Base-by-base conservation (phyloP, 92 coral and sea anemone genomes). In the Chrysogorgia sp. region DNA sequence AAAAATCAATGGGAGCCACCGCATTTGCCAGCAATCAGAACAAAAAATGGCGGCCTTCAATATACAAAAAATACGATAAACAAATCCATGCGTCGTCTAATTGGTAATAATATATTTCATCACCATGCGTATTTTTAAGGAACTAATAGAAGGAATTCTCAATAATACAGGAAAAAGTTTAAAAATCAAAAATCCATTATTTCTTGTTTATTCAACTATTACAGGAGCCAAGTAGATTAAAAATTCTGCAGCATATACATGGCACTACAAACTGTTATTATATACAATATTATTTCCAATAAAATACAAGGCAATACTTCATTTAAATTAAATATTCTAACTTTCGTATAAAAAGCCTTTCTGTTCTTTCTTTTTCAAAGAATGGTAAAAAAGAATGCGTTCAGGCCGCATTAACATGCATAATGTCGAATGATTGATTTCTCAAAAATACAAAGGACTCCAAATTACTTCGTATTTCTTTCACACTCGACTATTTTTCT, bases 191-290 rank as follows among this genome's bases (percentile, higher is more conserved):
- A 69, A 69, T 69, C 65, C 58, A 49, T 72, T 6, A 72, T 72
- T 72, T 52, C 28, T 33, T 34, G 58, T 59, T 48, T 55, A 72
- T 10, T 48, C 3, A 19, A 57, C 31, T 34, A 55, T 17, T 72
- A 72, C 79, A 52, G 55, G 58, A 52, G 22, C 35, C 79, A 72
- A 64, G 35, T 65, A 26, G 31, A 26, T n/a, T 14, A 71, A 72
- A 72, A 53, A 55, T 55, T 34, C 52, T 48, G 21, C 35, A 8
- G 34, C 64, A 72, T 72, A 12, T 64, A 64, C 71, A 64, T 19
- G 48, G 58, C 59, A 59, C 79, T 72, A 72, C 79, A 72, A 72
- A 72, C 56, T 47, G 76, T 49, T 69, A 69, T 23, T 72, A 72
- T 72, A 34, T 72, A 72, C 79, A 72, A 53, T 72, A 52, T 53